Conservation (phyloP, 1,140 invertebrate species). For the Parapsyche elsis region DNA sequence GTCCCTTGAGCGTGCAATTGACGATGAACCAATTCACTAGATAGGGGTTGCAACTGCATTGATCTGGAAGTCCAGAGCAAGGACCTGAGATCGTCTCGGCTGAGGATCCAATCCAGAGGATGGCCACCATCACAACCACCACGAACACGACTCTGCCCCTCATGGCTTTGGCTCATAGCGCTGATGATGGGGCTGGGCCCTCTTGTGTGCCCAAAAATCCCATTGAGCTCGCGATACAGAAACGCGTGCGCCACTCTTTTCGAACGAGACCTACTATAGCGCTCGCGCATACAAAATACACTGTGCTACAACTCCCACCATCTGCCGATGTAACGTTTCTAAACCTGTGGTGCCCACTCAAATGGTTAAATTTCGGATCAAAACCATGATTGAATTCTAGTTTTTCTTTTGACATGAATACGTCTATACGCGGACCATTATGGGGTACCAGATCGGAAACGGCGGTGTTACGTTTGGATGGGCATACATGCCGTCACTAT, state of each 20-base stretch:
- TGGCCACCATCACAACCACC: constrained; percentile 62
- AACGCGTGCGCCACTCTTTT: background rate
- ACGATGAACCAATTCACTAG: background rate
- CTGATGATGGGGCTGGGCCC: background rate
- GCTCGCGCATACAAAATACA: background rate
- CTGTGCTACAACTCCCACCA: background rate
- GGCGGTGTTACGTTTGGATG: too few species aligned
- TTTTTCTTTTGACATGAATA: too few species aligned
- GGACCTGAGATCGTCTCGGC: constrained; percentile 67
- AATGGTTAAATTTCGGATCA: too few species aligned
- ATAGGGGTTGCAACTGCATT: background rate
- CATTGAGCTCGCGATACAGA: background rate
- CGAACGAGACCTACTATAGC: background rate
- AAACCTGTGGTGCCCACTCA: too few species aligned
- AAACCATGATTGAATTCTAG: too few species aligned
- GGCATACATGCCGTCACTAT: too few species aligned
- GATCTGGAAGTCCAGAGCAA: constrained; percentile 63
- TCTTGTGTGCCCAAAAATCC: background rate
- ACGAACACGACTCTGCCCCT: constrained; percentile 62
- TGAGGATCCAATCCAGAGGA: constrained; percentile 59
- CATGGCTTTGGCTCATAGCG: constrained; percentile 57
- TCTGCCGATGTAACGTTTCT: too few species aligned
- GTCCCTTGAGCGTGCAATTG: background rate
- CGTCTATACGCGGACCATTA: too few species aligned
- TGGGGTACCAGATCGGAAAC: too few species aligned